Conservation (phyloP, 1,140 invertebrate genomes). For the Aleiodes sp. region DNA sequence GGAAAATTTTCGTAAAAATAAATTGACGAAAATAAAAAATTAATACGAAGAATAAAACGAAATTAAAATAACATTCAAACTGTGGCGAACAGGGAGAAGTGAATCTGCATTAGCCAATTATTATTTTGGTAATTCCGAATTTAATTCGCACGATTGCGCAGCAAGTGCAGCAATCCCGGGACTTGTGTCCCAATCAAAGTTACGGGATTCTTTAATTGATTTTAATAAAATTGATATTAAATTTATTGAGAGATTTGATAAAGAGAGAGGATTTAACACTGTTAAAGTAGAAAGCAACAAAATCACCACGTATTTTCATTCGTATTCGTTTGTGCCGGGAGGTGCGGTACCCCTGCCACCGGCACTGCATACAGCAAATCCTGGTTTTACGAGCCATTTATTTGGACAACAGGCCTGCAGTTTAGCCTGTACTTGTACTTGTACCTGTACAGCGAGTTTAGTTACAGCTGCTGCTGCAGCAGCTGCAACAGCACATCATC, state of each 20-base stretch:
- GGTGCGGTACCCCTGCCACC: conserved; percentile 60
- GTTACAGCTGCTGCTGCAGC: conserved; percentile 50
- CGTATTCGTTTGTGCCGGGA: conserved; percentile 66
- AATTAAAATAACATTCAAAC: conserved; percentile 42
- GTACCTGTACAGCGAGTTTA: conserved; percentile 54
- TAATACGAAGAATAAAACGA: neutral
- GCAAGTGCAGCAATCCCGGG: neutral
- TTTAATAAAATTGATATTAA: neutral
- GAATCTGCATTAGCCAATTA: conserved; percentile 27
- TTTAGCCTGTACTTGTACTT: conserved; percentile 58
- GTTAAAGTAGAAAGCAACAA: conserved; percentile 53
- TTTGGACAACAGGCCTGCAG: conserved; percentile 58
- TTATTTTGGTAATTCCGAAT: conserved; percentile 20
- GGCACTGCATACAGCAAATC: conserved; percentile 49
- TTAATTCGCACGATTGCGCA: conserved; percentile 4
- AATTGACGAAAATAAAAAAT: too few relatives aligned
- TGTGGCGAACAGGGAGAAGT: conserved; percentile 52
- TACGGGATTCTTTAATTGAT: conserved; percentile 11
- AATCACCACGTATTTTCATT: conserved; percentile 67
- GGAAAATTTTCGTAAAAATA: neutral
- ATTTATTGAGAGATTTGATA: neutral
- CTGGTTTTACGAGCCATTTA: conserved; percentile 54
- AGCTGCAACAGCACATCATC: conserved; percentile 47
- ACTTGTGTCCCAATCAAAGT: conserved; percentile 6
- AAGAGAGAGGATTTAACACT: conserved; percentile 40